Evolutionary conservation across 30 jellyfish, hydroid and myxozoan species (phyloP).

Genomic region (Chrysaora quinquecirrha): DNA sequence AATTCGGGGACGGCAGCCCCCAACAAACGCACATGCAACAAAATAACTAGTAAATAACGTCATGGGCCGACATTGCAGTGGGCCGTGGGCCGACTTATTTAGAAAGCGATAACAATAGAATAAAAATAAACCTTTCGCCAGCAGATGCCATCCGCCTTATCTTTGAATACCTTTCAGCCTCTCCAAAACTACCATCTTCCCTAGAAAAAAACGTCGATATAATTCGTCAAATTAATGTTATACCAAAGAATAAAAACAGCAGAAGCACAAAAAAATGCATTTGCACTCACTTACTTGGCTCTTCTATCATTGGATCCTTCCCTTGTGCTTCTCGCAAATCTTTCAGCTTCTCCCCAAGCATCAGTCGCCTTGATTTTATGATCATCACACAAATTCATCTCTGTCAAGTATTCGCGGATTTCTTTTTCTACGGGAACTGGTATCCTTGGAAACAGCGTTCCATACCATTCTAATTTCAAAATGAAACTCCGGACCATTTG

Average conservation of each 20-base stretch:
- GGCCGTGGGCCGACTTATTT: too few relatives aligned
- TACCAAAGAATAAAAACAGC: too few relatives aligned
- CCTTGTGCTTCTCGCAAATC: conserved; percentile 45
- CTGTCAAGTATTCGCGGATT: conserved; percentile 58
- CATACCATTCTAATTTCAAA: conserved; percentile 90
- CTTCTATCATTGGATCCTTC: conserved; percentile 43
- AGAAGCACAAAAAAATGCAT: too few relatives aligned
- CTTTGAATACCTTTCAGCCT: conserved; percentile 69
- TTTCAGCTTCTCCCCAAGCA: conserved; percentile 87
- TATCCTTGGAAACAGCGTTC: conserved; percentile 94
- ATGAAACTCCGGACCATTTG: conserved; percentile 85
- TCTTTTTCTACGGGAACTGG: conserved; percentile 95
- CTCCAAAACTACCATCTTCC: conserved; percentile 50
- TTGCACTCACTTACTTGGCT: conserved; percentile 51
- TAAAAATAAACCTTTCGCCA: too few relatives aligned
- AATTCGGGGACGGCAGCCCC: too few relatives aligned
- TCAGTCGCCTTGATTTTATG: conserved; percentile 84
- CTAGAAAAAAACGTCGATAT: neutral
- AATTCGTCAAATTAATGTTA: neutral
- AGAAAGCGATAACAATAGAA: too few relatives aligned
- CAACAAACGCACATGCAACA: too few relatives aligned
- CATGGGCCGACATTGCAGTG: too few relatives aligned
- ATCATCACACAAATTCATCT: conserved; percentile 78
- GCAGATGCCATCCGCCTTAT: conserved; percentile 21
- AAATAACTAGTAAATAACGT: too few relatives aligned